Conservation (phyloP, 1,140 invertebrate genomes). For the Myzus persicae region DNA sequence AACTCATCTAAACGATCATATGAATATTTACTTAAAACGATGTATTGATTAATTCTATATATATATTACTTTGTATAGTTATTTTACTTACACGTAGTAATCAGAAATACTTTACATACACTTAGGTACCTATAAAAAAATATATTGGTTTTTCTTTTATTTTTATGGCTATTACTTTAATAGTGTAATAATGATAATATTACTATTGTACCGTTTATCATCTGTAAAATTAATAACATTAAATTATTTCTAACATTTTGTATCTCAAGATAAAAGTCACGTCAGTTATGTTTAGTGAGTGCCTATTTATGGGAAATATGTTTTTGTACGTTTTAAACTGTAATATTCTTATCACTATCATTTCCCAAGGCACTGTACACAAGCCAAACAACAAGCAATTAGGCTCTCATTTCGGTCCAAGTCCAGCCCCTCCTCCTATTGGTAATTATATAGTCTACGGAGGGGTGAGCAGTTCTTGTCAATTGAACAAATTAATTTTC, state of each 20-base stretch:
- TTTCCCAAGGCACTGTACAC: not conserved
- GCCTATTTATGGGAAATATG: not conserved
- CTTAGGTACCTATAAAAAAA: too few species aligned
- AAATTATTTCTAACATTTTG: too few species aligned
- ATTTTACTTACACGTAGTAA: not conserved
- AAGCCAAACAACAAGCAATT: not conserved
- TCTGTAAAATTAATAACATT: too few species aligned
- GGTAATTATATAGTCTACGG: not conserved
- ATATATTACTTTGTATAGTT: not conserved
- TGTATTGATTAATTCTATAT: not conserved
- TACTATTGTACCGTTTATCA: not conserved
- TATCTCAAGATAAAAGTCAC: not conserved
- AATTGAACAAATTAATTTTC: not conserved
- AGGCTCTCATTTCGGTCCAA: not conserved
- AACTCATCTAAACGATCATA: not conserved
- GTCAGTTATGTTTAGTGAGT: not conserved
- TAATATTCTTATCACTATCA: not conserved
- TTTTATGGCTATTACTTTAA: too few species aligned
- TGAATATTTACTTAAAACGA: not conserved
- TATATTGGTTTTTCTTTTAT: too few species aligned
- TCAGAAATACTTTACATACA: too few species aligned
- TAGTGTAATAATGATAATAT: too few species aligned
- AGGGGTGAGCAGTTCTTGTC: not conserved
- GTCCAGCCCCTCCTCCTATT: not conserved
- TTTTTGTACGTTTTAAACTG: not conserved